Evolutionary conservation across 1,140 invertebrate species (phyloP).

Genomic region (Heliothis subflexa): DNA sequence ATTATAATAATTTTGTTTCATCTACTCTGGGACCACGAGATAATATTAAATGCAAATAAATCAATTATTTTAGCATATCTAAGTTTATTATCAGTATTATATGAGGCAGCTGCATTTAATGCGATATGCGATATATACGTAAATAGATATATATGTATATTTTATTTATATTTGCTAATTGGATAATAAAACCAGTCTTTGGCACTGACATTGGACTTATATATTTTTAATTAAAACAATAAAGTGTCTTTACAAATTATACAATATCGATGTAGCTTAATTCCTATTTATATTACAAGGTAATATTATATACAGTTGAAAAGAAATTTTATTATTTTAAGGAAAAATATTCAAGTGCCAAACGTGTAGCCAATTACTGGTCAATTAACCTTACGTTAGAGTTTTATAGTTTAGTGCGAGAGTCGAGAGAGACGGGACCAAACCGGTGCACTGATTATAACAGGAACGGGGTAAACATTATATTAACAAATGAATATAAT

Average conservation of each 20-base stretch:
- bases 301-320: conserved; percentile 24
- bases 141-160: conserved; percentile 63
- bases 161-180: conserved; percentile 55
- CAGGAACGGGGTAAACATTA: conserved; percentile 67
- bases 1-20: conserved; percentile 41
- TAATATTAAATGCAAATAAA: conserved; percentile 54
- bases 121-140: conserved; percentile 80
- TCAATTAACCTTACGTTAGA: conserved; percentile 21
- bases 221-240: conserved; percentile 48
- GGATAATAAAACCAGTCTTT: conserved; percentile 9
- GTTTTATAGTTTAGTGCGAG: conserved; percentile 30
- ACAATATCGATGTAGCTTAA: conserved; percentile 31
- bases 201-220: conserved; percentile 10
- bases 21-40: conserved; percentile 56
- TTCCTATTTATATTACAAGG: conserved; percentile 35
- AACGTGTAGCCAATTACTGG: conserved; percentile 1
- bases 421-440: conserved; percentile 70
- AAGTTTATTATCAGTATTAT: conserved; percentile 75
- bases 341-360: conserved; percentile 38
- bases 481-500: conserved; percentile 61
- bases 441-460: conserved; percentile 79
- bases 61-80: conserved; percentile 82
- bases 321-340: conserved; percentile 36
- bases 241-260: conserved; percentile 31
- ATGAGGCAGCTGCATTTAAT: conserved; percentile 72